These are phyloP conservation scores for Columba livia DNA, from an alignment of 2,113 vertebrate species.

Conservation along the genomic window DNA sequence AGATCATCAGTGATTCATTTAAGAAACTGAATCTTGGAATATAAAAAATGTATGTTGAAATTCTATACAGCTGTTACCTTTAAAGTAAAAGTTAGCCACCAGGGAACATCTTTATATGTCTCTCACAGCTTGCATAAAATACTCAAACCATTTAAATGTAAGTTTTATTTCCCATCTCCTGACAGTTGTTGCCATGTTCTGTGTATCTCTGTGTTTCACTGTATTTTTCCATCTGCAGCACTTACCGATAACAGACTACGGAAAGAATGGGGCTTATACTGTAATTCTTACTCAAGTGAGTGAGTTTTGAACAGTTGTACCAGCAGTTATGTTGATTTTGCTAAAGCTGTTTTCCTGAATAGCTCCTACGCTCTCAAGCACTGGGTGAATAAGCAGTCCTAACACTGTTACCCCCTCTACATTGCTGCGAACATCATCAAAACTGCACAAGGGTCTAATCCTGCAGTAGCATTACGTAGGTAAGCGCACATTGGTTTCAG, in stretches of 20 bases:
- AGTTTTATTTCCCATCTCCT: constrained; percentile 1
- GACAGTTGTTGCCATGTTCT: constrained; percentile 9
- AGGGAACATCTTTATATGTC: constrained; percentile 42
- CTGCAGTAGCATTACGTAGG: neutral
- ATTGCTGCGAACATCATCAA: neutral
- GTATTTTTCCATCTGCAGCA: neutral
- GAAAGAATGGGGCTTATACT: neutral
- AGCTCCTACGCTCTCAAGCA: neutral
- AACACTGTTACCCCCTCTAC: neutral
- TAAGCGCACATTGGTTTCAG: neutral
- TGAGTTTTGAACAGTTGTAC: neutral
- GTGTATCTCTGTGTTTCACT: neutral
- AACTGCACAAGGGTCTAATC: neutral
- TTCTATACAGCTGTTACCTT: constrained; percentile 15
- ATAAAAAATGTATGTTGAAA: constrained; percentile 8
- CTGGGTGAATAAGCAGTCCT: neutral
- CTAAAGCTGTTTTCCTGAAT: neutral
- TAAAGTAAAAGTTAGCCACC: constrained; percentile 36
- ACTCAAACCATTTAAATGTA: constrained; percentile 6
- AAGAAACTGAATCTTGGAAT: neutral
- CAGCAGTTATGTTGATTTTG: neutral
- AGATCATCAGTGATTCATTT: constrained; percentile 30
- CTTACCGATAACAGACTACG: neutral
- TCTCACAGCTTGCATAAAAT: constrained; percentile 36
- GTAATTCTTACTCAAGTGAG: neutral